phyloP scores from a whole-genome alignment of 2,797 vertebrate species.

The Smutsia gigantea region DNA sequence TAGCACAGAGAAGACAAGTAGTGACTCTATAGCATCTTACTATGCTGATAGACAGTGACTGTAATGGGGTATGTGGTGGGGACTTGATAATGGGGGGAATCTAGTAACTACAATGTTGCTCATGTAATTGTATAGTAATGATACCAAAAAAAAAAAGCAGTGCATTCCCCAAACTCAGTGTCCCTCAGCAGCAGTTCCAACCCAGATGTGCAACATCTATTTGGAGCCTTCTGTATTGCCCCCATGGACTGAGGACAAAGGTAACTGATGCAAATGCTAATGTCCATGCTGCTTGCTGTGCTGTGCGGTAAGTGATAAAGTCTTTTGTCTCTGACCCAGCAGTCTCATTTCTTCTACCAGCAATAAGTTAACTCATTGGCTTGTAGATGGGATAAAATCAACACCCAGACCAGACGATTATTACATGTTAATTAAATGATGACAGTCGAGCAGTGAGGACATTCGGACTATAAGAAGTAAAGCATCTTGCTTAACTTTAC shows the following conservation, averaged over 20 bases:
- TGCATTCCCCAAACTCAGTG: background rate
- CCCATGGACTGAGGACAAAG: background rate
- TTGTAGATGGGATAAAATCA: background rate
- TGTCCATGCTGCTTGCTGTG: background rate
- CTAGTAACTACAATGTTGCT: no score
- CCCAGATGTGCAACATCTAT: accelerated
- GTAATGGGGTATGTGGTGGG: no score
- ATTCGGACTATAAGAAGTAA: background rate
- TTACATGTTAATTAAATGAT: background rate
- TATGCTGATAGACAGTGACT: no score
- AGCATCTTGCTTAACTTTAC: background rate
- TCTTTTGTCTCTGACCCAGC: background rate
- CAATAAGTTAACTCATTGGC: background rate
- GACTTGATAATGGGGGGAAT: no score
- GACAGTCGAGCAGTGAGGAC: background rate
- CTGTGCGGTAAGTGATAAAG: background rate
- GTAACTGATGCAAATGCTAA: no score
- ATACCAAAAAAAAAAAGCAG: background rate
- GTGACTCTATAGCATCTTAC: no score
- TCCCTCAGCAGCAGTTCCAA: background rate
- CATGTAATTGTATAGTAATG: no score
- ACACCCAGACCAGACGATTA: background rate
- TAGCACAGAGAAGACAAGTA: no score
- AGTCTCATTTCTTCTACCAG: background rate
- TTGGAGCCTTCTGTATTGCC: background rate